A percentile compares a stretch with the other conserved stretches of the same genome.
Conservation (phyloP, 2,888 invertebrate species). For the Coecobrya sp. region DNA sequence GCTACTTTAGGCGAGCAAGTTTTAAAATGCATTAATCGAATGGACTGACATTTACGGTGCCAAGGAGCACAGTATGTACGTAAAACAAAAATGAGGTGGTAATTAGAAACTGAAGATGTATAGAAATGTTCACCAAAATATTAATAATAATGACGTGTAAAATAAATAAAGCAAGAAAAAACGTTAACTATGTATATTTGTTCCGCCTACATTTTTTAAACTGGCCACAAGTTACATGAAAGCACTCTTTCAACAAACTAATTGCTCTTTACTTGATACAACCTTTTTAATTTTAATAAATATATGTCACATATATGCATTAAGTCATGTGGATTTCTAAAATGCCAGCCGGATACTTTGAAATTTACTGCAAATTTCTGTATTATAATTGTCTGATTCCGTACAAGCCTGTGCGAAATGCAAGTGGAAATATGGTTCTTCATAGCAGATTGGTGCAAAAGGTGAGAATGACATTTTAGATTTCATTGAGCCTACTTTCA, state of each 20-base stretch:
- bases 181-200: not conserved
- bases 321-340: not conserved
- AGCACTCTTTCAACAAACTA: too few species aligned
- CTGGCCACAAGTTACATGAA: too few species aligned
- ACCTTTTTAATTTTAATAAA: too few species aligned
- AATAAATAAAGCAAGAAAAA: constrained; percentile 34
- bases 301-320: not conserved
- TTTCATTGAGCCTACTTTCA: not conserved
- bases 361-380: constrained; percentile 31
- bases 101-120: constrained; percentile 31
- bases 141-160: not conserved
- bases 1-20: not conserved
- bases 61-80: constrained; percentile 1
- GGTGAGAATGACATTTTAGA: constrained; percentile 10
- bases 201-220: not conserved
- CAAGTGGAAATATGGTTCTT: not conserved
- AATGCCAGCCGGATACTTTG: not conserved
- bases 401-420: not conserved
- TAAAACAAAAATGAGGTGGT: not conserved
- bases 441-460: not conserved
- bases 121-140: not conserved
- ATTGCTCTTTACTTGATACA: too few species aligned
- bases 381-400: constrained; percentile 53
- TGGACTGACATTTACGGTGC: constrained; percentile 68
- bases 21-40: constrained; percentile 36